Base-by-base conservation (phyloP, 2,888 invertebrate species). In the Pogonocherus hispidulus region DNA sequence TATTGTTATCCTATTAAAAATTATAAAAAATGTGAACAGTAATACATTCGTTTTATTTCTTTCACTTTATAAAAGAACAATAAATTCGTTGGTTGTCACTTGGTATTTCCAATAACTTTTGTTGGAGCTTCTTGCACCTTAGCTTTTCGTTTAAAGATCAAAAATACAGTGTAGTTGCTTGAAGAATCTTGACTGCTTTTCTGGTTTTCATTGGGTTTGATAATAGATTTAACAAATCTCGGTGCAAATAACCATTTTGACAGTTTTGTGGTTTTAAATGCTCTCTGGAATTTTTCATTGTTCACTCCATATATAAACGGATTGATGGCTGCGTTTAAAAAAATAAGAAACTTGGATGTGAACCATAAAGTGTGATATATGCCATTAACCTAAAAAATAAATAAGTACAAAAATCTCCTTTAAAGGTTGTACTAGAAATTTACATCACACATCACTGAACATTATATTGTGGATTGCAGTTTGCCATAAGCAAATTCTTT, bases 291-390 rank as follows among this genome's bases (percentile, higher is more conserved):
- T 75, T 91, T 89, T 27, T 90, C 89, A 78, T 93, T 94, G 8
- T 91, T 92, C 64, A 91, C 90, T 2, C 93, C 94, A 74, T 94
- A 94, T 67, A 94, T 91, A 0, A 94, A 83, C 0, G 94, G 94
- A 81, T 94, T 94, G 56, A 94, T 83, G 1, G 93, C 92, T 3
- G 92, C 91, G 82, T 93, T 93, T 2, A 91, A 78, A 74, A 91
- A 91, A 83, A 93, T 91, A 1, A 93, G 84, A 77, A 88, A 92
- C 77, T 91, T 91, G 0, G 93, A 90, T 0, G 87, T 84, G 74
- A 92, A 93, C 91, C 92, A 92, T 74, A 92, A 83, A 1, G 86
- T 84, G 57, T 87, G 86, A 78, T 89, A 92, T 11, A 85, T 84
- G 6, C 89, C 88, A 2, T 89, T 85, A 0, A 89, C 88, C 90